Base-by-base conservation (phyloP, 2,797 vertebrate genomes). In the Helarctos malayanus region DNA sequence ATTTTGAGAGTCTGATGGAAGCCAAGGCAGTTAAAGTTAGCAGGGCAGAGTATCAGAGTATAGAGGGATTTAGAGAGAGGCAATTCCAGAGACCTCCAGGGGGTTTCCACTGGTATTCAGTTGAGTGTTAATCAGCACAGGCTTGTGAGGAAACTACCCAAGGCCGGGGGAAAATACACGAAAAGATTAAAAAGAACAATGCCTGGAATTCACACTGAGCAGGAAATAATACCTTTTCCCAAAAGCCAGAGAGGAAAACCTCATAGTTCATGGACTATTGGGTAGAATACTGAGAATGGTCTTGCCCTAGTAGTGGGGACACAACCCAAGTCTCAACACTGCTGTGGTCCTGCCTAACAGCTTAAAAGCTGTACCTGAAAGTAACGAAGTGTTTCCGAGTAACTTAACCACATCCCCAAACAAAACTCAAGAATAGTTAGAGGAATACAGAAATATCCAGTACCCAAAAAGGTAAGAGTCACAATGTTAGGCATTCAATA, bases 171-270 rank as follows among this genome's bases (percentile, higher is more conserved):
- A 91, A 82, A 82, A 71, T 27, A 82, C 78, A 81, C 5, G 2
- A 59, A 91, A 82, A 38, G 61, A 91, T 80, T 91, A 81, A 69
- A 69, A 16, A 45, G 41, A 49, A 75, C 41, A 47, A 89, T 89
- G 52, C 7, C 57, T 89, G 78, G 38, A 81, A 69, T 81, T 81
- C 78, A 91, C 65, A 69, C 21, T 41, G 38, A 32, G 78, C 57
- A 19, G 63, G 29, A 75, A 73, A 73, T 71, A 57, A 87, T 59
- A 56, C 19, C 38, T 69, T 69, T 69, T 69, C 38, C 80, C 54
- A 73, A 45, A 88, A 69, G 49, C 54, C 35, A 9, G 16, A 88
- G 38, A 57, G 54, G 68, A 88, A 88, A 73, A 75, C 29, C 38
- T 75, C 54, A 59, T 45, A 87, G 41, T 71, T 71, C 11, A 71